Base-by-base conservation (phyloP, 2,888 invertebrate genomes). In the Coleophora flavipennella region DNA sequence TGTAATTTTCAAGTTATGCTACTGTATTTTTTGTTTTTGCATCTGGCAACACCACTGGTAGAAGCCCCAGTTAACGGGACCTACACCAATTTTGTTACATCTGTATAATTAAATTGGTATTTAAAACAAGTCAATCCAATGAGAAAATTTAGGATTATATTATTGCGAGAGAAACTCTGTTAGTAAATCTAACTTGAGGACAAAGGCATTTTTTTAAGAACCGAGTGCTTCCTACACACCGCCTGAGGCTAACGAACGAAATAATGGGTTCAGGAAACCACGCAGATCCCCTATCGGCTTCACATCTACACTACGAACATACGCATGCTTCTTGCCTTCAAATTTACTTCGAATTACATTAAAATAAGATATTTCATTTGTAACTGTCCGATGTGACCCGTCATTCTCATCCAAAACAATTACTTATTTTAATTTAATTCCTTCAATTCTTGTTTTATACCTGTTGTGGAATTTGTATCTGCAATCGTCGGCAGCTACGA, bases 401-500 rank as follows among this genome's bases (percentile, higher is more conserved):
- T 55, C 48, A 59, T 57, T 55, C 58, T 58, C 59, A 12, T 36
- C 32, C 38, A 41, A 35, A 26, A 32, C 36, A 54, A 4, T 20
- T 65, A 67, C 78, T 80, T 83, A 78, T 79, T 81, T 84, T 79
- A 78, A 81, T 76, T 80, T 79, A 78, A 80, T 76, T 76, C 79
- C 66, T 55, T 59, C 62, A 60, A 64, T 55, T 62, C 50, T 59
- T 74, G 67, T 64, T 74, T 78, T 76, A 77, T 91, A 93, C 93
- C 93, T 93, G 92, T 94, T 94, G 88, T 94, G 94, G 90, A 94
- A 94, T 89, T 94, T 93, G 90, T 94, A 94, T 88, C 93, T 90
- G 89, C 94, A 95, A 89, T 96, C 96, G 87, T 97, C 96, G 64
- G 95, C 94, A 69, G 96, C 95, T 72, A 96, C 95, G 87, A 96